Conservation (phyloP, 2,797 vertebrate species). For the Argya squamiceps region DNA sequence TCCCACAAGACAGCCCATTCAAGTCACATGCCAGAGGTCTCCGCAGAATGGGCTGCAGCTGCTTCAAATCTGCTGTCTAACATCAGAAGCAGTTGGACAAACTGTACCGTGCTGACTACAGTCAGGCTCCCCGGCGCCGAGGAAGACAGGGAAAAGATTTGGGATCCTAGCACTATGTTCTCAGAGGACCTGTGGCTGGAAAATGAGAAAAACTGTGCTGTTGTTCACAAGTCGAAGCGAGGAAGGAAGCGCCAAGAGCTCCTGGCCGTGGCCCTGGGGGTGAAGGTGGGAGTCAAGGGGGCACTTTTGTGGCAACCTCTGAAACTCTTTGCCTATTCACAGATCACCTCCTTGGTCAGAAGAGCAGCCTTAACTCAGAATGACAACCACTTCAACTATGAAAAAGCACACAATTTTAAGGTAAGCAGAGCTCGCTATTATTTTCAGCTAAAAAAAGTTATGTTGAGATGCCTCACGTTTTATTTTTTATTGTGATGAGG, state of each 20-base stretch:
- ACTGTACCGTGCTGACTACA: constrained; percentile 51
- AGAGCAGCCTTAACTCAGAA: constrained; percentile 89
- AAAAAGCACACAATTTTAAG: constrained; percentile 99
- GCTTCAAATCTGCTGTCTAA: constrained; percentile 80
- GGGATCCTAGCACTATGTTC: constrained; percentile 76
- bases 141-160: constrained; percentile 79
- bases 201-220: constrained; percentile 77
- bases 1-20: constrained; percentile 83
- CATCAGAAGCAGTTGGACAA: constrained; percentile 76
- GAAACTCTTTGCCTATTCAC: constrained; percentile 96
- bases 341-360: constrained; percentile 93
- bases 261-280: constrained; percentile 90
- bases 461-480: neutral
- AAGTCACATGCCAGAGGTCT: constrained; percentile 84
- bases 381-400: constrained; percentile 93
- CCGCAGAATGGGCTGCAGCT: constrained; percentile 82
- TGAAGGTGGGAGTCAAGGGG: constrained; percentile 88
- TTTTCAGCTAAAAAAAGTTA: neutral
- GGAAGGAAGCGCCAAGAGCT: constrained; percentile 90
- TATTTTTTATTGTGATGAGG: neutral
- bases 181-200: constrained; percentile 79
- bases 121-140: constrained; percentile 62
- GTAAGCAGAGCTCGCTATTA: constrained; percentile 75
- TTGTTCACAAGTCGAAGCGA: constrained; percentile 84
- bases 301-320: constrained; percentile 93